Evolutionary conservation across 92 coral and sea anemone genomes (phyloP).

Genomic region (Phymanthus crucifer): DNA sequence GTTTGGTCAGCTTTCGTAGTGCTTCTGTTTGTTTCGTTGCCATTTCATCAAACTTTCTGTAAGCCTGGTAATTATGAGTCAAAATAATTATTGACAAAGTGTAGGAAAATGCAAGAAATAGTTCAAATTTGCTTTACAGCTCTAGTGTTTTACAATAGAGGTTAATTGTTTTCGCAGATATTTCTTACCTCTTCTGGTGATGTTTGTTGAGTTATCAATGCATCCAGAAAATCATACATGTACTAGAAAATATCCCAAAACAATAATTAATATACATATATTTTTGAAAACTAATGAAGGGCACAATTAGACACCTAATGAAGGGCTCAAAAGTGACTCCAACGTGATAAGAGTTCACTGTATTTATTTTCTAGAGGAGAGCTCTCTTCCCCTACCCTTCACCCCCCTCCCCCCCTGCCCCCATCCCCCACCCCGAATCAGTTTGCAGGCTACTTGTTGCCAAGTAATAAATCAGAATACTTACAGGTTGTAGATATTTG

Average conservation of each 20-base stretch:
- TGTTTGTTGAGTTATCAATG: conserved; percentile 94
- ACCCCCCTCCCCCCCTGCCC: too few relatives aligned
- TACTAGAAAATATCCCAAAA: conserved; percentile 56
- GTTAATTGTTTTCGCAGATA: too few relatives aligned
- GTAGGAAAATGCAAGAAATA: neutral
- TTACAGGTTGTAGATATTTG: conserved; percentile 91
- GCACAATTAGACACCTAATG: too few relatives aligned
- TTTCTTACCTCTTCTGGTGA: conserved; percentile 96
- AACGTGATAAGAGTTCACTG: too few relatives aligned
- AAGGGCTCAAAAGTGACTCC: too few relatives aligned
- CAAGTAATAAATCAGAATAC: neutral
- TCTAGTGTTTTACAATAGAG: neutral
- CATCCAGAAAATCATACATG: conserved; percentile 97
- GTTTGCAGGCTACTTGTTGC: too few relatives aligned
- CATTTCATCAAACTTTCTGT: conserved; percentile 97
- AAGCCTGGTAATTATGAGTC: conserved; percentile 63
- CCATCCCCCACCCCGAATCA: too few relatives aligned
- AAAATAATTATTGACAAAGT: neutral
- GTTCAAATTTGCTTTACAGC: too few relatives aligned
- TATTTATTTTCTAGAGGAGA: too few relatives aligned
- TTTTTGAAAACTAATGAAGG: neutral
- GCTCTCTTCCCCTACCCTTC: too few relatives aligned
- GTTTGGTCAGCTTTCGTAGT: conserved; percentile 90
- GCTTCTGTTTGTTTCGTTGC: conserved; percentile 99
- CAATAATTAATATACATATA: neutral